phyloP scores from a whole-genome alignment of 2,797 vertebrate genomes.

The Menidia menidia region DNA sequence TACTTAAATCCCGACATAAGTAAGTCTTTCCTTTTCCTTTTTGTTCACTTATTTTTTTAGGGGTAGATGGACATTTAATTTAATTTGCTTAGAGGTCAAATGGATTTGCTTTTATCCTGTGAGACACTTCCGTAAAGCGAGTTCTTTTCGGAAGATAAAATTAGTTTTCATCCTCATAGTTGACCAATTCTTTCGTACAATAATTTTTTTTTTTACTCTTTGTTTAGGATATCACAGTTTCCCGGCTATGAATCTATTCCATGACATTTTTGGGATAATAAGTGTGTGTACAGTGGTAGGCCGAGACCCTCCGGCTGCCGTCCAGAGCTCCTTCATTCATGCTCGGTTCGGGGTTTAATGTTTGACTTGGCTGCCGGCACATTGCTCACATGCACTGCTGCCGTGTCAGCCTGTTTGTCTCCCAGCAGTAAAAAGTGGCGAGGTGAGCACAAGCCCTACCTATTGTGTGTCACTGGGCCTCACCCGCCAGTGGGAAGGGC shows the following conservation, averaged over 20 bases:
- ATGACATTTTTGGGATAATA: constrained; percentile 38
- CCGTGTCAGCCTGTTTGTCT: constrained; percentile 69
- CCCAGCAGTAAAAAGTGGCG: constrained; percentile 49
- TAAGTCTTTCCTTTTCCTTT: too few relatives aligned
- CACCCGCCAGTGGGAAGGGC: constrained; percentile 40
- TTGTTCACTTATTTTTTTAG: too few relatives aligned
- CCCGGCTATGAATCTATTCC: neutral
- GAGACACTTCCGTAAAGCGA: too few relatives aligned
- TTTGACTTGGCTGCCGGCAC: constrained; percentile 74
- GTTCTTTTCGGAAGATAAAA: too few relatives aligned
- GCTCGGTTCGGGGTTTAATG: constrained; percentile 75
- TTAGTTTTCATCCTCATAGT: too few relatives aligned
- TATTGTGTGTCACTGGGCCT: constrained; percentile 43
- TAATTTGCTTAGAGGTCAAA: too few relatives aligned
- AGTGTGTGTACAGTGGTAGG: constrained; percentile 30
- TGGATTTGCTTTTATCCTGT: too few relatives aligned
- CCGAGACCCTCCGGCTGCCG: constrained; percentile 39
- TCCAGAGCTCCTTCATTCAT: constrained; percentile 68
- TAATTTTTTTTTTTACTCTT: too few relatives aligned
- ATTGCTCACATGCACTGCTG: constrained; percentile 67
- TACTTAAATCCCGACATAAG: too few relatives aligned
- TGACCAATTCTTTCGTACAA: too few relatives aligned
- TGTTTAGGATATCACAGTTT: neutral
- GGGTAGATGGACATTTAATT: too few relatives aligned
- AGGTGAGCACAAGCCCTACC: constrained; percentile 42